Evolutionary conservation across 2,797 vertebrate species (phyloP).

Genomic region (Morus bassanus): DNA sequence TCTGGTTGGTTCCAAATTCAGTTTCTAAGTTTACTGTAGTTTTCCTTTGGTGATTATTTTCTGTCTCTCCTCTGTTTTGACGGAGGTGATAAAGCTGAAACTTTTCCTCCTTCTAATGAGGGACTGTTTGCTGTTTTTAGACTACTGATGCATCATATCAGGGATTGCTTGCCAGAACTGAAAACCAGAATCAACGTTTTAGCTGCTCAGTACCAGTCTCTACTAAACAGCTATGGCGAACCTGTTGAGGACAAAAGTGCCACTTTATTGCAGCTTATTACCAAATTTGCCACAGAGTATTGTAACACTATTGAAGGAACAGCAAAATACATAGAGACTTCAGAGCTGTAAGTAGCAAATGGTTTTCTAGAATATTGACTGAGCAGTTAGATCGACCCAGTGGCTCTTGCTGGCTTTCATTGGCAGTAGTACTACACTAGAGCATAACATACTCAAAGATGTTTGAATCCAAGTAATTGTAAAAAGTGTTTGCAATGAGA

Average conservation of each 20-base stretch:
- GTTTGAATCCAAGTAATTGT: background rate
- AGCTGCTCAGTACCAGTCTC: conserved; percentile 96
- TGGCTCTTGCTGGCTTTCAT: background rate
- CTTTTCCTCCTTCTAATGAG: background rate
- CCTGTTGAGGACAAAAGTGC: conserved; percentile 96
- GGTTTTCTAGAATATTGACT: background rate
- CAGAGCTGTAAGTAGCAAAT: conserved; percentile 89
- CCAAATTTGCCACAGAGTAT: conserved; percentile 98
- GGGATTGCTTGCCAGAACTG: conserved; percentile 96
- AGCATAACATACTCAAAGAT: background rate
- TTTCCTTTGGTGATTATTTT: background rate
- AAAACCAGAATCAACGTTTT: conserved; percentile 98
- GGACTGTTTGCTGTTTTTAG: conserved; percentile 67
- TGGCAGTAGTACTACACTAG: background rate
- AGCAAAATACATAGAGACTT: conserved; percentile 98
- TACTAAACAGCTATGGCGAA: conserved; percentile 95
- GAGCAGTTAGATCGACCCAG: background rate
- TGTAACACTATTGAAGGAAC: conserved; percentile 99
- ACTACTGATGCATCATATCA: conserved; percentile 97
- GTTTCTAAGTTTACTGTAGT: background rate
- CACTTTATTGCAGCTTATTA: conserved; percentile 97
- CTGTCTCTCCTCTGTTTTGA: background rate
- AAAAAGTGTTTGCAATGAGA: background rate
- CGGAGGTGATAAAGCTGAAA: background rate
- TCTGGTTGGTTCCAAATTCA: background rate